Conservation (phyloP, 2,113 vertebrate species). For the Otocyon megalotis region DNA sequence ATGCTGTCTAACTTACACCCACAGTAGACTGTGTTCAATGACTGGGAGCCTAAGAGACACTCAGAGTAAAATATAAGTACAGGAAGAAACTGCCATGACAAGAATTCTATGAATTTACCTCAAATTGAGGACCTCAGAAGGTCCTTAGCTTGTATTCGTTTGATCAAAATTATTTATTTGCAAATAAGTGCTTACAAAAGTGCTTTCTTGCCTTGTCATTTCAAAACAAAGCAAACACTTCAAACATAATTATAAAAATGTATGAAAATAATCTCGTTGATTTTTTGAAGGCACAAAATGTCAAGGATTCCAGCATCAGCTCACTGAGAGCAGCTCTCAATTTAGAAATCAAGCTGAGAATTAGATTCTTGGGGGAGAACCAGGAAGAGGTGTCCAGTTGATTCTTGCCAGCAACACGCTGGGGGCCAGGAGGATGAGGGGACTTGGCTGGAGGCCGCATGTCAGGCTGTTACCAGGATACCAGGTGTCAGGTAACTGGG, state of each 20-base stretch:
- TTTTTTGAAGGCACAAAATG: background rate
- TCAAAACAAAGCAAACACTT: constrained; percentile 58
- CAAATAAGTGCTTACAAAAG: constrained; percentile 20
- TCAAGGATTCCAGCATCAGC: background rate
- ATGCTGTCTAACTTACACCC: background rate
- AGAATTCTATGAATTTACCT: background rate
- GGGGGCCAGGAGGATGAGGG: background rate
- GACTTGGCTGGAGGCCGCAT: background rate
- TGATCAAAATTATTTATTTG: background rate
- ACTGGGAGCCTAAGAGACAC: background rate
- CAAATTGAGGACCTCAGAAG: background rate
- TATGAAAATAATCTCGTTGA: background rate
- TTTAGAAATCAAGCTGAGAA: background rate
- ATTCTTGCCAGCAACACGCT: fast-evolving
- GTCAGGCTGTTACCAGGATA: too few relatives aligned
- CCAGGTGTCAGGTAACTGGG: background rate
- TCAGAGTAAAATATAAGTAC: background rate
- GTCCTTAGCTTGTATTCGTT: background rate
- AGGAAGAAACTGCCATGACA: background rate
- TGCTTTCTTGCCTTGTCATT: constrained; percentile 13
- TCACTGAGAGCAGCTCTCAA: background rate
- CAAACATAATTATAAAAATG: constrained; percentile 38
- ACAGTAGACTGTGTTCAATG: background rate
- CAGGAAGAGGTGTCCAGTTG: background rate
- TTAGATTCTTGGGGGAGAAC: background rate